Percentiles rank a stretch among this genome's conserved stretches.
Evolutionary conservation across 2,797 vertebrate species (phyloP).

Genomic region (Phalloptychus januarius): DNA sequence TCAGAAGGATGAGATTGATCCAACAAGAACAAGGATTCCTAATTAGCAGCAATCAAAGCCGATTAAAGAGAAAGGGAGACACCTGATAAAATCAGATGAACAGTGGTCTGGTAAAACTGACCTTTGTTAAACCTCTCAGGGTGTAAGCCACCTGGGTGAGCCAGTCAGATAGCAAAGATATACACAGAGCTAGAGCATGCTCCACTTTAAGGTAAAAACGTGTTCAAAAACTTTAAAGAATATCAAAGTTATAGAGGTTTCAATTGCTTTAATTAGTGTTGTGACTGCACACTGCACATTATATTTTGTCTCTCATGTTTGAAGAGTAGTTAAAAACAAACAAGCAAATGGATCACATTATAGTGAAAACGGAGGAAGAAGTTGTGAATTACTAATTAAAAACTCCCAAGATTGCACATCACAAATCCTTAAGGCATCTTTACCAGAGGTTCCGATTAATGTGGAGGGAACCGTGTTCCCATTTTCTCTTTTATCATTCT

Average conservation of each 20-base stretch:
- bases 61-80: constrained; percentile 51
- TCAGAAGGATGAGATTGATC: constrained; percentile 32
- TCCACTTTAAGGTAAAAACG: background rate
- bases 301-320: background rate
- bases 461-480: background rate
- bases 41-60: constrained; percentile 46
- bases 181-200: background rate
- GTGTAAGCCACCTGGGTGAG: constrained; percentile 12
- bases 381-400: background rate
- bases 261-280: background rate
- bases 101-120: constrained; percentile 41
- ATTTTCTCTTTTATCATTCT: background rate
- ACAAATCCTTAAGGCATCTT: background rate
- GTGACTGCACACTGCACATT: background rate
- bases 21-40: constrained; percentile 30
- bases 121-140: constrained; percentile 28
- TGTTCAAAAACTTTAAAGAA: background rate
- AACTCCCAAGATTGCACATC: background rate
- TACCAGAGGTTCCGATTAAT: background rate
- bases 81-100: constrained; percentile 57
- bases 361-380: background rate
- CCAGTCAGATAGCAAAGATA: constrained; percentile 20
- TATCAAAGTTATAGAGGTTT: background rate
- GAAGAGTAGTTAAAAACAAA: background rate
- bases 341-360: background rate